Conservation (phyloP, 2,113 vertebrate species). For the Polyodon spathula region DNA sequence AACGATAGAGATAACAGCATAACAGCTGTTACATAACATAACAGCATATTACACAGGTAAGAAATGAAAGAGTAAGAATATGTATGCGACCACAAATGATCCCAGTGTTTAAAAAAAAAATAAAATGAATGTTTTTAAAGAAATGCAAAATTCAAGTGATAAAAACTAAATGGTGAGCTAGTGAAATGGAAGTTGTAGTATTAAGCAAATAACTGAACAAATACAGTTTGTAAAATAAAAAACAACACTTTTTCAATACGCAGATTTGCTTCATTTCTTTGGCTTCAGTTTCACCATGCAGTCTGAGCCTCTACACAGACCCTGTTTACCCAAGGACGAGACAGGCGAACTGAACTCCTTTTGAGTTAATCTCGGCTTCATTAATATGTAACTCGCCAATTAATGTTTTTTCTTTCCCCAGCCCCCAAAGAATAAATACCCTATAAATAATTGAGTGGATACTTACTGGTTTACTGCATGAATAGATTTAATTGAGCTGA, state of each 20-base stretch:
- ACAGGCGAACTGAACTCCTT: slow-evolving; percentile 25
- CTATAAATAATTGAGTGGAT: slow-evolving; percentile 67
- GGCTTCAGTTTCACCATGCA: no score
- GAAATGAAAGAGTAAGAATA: no score
- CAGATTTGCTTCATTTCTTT: no score
- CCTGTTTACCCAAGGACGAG: slow-evolving; percentile 24
- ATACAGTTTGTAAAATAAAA: no score
- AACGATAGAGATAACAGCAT: no score
- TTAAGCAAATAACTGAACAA: no score
- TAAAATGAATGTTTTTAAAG: slow-evolving; percentile 13
- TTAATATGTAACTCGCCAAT: slow-evolving; percentile 48
- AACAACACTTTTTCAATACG: no score
- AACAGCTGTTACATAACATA: no score
- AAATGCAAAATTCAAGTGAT: slow-evolving; percentile 4
- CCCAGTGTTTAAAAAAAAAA: neutral
- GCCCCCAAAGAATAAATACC: slow-evolving; percentile 40
- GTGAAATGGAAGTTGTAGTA: no score
- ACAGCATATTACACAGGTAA: no score
- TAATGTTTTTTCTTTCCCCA: slow-evolving; percentile 29
- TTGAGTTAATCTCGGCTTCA: slow-evolving; percentile 48
- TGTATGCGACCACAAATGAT: neutral
- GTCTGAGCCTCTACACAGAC: slow-evolving; percentile 16
- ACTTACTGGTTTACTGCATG: slow-evolving; percentile 82
- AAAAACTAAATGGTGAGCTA: neutral
- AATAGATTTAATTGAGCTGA: slow-evolving; percentile 80